Percentiles rank a stretch among this genome's conserved stretches.
Conservation (phyloP, 2,888 invertebrate genomes). For the Cephus spinipes region DNA sequence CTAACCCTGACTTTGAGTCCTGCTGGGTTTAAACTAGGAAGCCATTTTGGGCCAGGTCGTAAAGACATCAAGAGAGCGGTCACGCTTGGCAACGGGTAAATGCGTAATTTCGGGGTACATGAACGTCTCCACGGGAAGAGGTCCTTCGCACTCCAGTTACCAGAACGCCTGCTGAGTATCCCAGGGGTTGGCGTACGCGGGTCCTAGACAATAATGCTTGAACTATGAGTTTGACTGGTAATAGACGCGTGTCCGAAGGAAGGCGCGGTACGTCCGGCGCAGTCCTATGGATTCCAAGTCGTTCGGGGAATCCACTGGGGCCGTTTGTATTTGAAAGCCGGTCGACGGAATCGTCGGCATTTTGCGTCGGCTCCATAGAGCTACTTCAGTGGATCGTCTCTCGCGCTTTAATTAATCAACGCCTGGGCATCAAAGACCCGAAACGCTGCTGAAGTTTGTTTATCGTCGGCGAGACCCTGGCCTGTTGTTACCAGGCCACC, state of each 20-base stretch:
- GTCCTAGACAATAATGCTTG: background rate
- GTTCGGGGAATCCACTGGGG: background rate
- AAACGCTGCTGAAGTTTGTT: constrained; percentile 56
- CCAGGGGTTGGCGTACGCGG: background rate
- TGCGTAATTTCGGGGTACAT: constrained; percentile 58
- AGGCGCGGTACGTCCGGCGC: background rate
- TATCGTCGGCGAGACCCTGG: constrained; percentile 44
- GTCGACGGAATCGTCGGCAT: background rate
- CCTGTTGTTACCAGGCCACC: constrained; percentile 5
- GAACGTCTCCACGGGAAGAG: constrained; percentile 47
- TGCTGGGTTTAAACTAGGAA: background rate
- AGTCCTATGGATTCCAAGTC: background rate
- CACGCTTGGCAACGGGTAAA: constrained; percentile 45
- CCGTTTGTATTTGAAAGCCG: background rate
- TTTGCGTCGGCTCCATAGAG: constrained; percentile 12
- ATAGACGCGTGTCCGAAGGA: background rate
- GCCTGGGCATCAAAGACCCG: constrained; percentile 60
- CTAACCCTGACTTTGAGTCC: background rate
- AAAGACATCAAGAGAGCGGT: constrained; percentile 40
- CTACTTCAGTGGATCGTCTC: constrained; percentile 42
- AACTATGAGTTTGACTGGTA: background rate
- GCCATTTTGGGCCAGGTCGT: background rate
- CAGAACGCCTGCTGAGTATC: constrained; percentile 16
- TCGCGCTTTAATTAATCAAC: constrained; percentile 62
- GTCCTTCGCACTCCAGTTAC: constrained; percentile 24